Base-by-base conservation (phyloP, 2,888 invertebrate genomes). In the Trimorus sp. region DNA sequence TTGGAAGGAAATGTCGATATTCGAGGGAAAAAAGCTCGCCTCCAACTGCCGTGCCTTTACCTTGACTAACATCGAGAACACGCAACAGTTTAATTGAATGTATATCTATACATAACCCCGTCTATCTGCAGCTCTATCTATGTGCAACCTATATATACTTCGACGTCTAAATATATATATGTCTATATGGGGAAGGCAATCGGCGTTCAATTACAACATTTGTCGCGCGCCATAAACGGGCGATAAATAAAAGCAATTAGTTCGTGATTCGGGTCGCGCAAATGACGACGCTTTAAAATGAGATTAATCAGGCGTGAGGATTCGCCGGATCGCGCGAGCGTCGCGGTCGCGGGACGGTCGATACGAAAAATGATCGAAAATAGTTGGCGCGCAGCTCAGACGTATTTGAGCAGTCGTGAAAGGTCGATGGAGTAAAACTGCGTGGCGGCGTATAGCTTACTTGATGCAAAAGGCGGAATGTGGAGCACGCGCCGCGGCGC, bases 401-500 rank as follows among this genome's bases (percentile, higher is more conserved):
- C 75, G 60, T 79, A 79, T 75, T 75, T 79, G 78, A 82, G 78
- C 78, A 74, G 70, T 74, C 69, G 36, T 56, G 76, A 66, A 56
- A 68, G 66, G 81, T 71, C 71, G 76, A 81, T 71, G 68, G 60
- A 76, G 75, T 79, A 69, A 83, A 76, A 83, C 76, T 83, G 76
- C 82, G 68, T 73, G 36, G 79, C 66, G 40, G 45, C 66, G 71
- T 66, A 76, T 63, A 79, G 79, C 71, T 75, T 56, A 66, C 66
- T 60, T 73, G 76, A 73, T 77, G 76, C 68, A 70, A 83, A 71
- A 71, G 69, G 74, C 54, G 78, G 66, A 75, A 78, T 69, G 74
- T 75, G 60, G 60, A 79, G 79, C 74, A 75, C 65, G 70, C 70
- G 74, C 74, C 63, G 58, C 79, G 53, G 79, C 49, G 76, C 70